Evolutionary conservation across 2,797 vertebrate genomes (phyloP), one percentile per base, ranked within the genome.

Genomic region (Enteromius thamalakanensis): DNA sequence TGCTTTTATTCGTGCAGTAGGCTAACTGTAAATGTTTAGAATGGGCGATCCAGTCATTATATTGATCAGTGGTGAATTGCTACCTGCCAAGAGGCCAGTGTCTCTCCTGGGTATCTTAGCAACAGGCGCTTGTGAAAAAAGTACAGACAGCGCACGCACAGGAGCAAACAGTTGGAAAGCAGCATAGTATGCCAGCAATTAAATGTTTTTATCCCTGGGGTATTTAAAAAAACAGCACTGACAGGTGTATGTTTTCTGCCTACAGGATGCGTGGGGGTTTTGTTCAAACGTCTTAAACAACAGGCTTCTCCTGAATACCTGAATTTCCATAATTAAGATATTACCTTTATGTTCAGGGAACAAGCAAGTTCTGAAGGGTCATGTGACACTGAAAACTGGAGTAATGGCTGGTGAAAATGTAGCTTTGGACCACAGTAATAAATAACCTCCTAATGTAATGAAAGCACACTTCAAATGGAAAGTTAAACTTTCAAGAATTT

Each of bases 101-200:
- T 51, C n/a, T 80, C 49, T 80, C 51, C 21, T 21, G 49, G 17
- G 79, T 80, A 45, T 45, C 79, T 60, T 45, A 80, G 67, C 79
- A 71, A 80, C 79, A 71, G 51, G 51, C 8, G 79, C 23, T 58
- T 70, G 65, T 29, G 78, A 11, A 14, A 26, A 69, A 80, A 80
- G 19, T 12, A 29, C 34, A 42, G n/a, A 70, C n/a, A 58, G 60
- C 40, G 40, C 12, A 7, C 12, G 26, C 26, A 29, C 60, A 17
- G 51, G 10, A 69, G 6, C 2, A 11, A 71, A 47, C 53, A 23
- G 32, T 58, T 75, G 19, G 51, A 47, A 26, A 26, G 12, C 42
- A 70, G 42, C 65, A 77, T 29, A 10, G 40, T 64, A 21, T 21
- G 7, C 17, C 32, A 32, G 37, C 9, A 79, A 67, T 79, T 23